Conservation (phyloP, 2,888 invertebrate genomes). For the Bembecia ichneumoniformis region DNA sequence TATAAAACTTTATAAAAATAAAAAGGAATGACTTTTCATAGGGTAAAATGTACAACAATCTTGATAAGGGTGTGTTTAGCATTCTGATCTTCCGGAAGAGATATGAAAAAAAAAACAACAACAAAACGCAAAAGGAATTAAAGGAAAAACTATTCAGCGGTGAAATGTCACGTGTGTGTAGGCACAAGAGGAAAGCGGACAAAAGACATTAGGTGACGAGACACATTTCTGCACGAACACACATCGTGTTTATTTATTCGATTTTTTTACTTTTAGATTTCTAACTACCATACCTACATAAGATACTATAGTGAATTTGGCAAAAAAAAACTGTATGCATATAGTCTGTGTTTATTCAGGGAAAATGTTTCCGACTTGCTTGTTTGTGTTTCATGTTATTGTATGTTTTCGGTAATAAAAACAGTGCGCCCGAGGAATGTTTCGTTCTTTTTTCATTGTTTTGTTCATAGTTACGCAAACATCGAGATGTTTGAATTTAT, state of each 20-base stretch:
- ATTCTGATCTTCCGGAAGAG: too few relatives aligned
- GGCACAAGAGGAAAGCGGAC: slow-evolving; percentile 14
- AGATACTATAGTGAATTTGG: neutral
- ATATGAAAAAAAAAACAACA: neutral
- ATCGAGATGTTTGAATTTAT: neutral
- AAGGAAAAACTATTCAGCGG: slow-evolving; percentile 4
- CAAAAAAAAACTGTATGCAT: neutral
- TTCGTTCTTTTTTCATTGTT: neutral
- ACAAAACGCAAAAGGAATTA: neutral
- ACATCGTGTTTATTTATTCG: slow-evolving; percentile 5
- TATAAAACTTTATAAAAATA: too few relatives aligned
- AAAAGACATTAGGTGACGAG: slow-evolving; percentile 33
- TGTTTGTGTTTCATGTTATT: neutral
- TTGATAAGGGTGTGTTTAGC: too few relatives aligned
- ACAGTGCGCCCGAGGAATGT: neutral
- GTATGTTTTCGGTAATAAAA: neutral
- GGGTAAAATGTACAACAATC: too few relatives aligned
- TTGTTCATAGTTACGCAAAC: neutral
- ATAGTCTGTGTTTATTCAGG: neutral
- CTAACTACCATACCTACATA: neutral
- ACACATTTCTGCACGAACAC: slow-evolving; percentile 34
- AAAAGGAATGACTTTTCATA: too few relatives aligned
- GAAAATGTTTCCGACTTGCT: neutral
- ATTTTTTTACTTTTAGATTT: neutral
- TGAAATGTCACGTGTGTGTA: slow-evolving; percentile 11